Evolutionary conservation across 1,140 invertebrate species (phyloP).

Genomic region (Drosophila albomicans): DNA sequence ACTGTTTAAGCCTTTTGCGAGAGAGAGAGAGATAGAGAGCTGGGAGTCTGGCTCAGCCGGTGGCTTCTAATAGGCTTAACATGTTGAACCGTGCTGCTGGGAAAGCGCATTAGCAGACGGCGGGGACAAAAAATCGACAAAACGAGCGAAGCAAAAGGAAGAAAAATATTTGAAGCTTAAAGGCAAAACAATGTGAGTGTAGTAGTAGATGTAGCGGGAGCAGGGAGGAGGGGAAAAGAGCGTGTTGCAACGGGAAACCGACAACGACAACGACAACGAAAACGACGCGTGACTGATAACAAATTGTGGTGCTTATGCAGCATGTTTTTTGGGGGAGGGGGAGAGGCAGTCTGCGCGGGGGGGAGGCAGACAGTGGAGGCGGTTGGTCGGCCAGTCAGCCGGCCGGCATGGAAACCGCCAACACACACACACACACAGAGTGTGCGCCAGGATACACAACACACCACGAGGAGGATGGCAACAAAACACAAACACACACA

Average conservation of each 20-base stretch:
- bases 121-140: slow-evolving; percentile 2
- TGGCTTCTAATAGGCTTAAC: slow-evolving; percentile 45
- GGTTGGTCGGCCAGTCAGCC: background rate
- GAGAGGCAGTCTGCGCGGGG: background rate
- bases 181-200: slow-evolving; percentile 2
- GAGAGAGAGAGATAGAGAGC: background rate
- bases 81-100: slow-evolving; percentile 28
- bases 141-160: background rate
- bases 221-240: background rate
- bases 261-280: slow-evolving; percentile 3
- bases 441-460: slow-evolving; percentile 28
- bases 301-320: slow-evolving; percentile 56
- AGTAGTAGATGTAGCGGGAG: too few species aligned
- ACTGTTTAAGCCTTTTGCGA: slow-evolving; percentile 6
- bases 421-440: too few species aligned
- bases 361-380: background rate
- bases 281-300: slow-evolving; percentile 62
- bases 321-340: background rate
- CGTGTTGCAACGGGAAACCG: slow-evolving; percentile 34
- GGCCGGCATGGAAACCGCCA: slow-evolving; percentile 47
- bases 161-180: slow-evolving; percentile 33
- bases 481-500: background rate
- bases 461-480: background rate
- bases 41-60: slow-evolving; percentile 4
- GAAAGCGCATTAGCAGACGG: slow-evolving; percentile 40